These are phyloP conservation scores for Tachuris rubrigastra DNA, from an alignment of 2,113 vertebrate genomes.

Conservation along the genomic window DNA sequence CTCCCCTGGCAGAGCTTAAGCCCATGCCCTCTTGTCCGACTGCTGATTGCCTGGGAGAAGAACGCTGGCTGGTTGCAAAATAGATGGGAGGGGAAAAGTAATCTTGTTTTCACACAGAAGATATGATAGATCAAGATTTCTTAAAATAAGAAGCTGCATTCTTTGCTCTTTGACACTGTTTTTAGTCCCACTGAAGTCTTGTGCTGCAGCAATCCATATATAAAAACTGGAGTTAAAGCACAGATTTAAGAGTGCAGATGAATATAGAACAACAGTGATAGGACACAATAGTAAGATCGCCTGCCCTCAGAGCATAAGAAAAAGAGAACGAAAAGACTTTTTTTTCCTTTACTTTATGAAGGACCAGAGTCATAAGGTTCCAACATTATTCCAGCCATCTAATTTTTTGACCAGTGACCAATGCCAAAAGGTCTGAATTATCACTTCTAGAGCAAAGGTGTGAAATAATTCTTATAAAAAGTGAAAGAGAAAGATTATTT, in stretches of 20 bases:
- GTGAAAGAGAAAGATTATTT: not conserved
- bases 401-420: not conserved
- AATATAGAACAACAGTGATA: not conserved
- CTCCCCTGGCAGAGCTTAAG: no score
- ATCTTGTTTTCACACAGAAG: not conserved
- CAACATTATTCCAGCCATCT: not conserved
- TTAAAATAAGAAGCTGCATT: not conserved
- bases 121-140: not conserved
- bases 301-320: not conserved
- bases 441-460: not conserved
- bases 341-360: not conserved
- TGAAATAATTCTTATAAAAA: not conserved
- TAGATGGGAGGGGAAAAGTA: not conserved
- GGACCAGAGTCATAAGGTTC: not conserved
- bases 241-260: not conserved
- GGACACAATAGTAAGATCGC: not conserved
- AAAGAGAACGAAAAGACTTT: not conserved
- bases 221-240: not conserved
- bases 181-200: not conserved
- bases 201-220: not conserved
- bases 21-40: no score
- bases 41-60: no score
- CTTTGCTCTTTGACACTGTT: not conserved
- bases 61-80: not conserved
- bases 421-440: not conserved